phyloP scores from a whole-genome alignment of 1,140 invertebrate genomes.

The Sycophila sp. region DNA sequence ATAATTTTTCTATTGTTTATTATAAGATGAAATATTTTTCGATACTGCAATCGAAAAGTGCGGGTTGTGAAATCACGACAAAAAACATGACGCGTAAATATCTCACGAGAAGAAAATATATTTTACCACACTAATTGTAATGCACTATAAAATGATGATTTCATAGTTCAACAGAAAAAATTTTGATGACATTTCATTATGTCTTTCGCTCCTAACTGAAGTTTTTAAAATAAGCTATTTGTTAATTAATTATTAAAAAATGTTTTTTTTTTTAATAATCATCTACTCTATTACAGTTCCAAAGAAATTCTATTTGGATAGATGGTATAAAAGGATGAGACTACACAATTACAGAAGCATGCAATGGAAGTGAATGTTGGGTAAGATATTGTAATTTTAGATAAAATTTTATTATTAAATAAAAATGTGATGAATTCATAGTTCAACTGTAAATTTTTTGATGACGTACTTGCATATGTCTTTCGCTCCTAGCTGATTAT shows the following conservation, averaged over 20 bases:
- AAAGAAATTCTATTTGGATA: too few relatives aligned
- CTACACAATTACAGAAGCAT: too few relatives aligned
- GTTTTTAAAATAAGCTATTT: neutral
- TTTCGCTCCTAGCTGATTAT: constrained; percentile 65
- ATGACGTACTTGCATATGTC: constrained; percentile 47
- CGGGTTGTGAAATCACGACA: too few relatives aligned
- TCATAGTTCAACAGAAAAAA: constrained; percentile 61
- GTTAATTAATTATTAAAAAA: neutral
- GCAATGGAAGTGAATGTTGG: too few relatives aligned
- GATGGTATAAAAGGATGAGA: too few relatives aligned
- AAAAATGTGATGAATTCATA: constrained; percentile 58
- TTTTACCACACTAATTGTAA: too few relatives aligned
- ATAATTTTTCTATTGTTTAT: neutral
- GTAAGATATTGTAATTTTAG: too few relatives aligned
- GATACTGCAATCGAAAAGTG: too few relatives aligned
- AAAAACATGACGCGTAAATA: too few relatives aligned
- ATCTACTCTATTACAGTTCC: too few relatives aligned
- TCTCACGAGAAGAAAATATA: too few relatives aligned
- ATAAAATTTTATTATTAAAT: too few relatives aligned
- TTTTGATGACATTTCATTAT: constrained; percentile 48
- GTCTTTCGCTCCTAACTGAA: constrained; percentile 61
- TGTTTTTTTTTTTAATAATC: neutral
- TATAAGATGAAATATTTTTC: constrained; percentile 1
- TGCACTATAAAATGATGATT: constrained; percentile 58
- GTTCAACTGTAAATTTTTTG: constrained; percentile 58